phyloP scores from a whole-genome alignment of 2,888 invertebrate species.

The Thera britannica region DNA sequence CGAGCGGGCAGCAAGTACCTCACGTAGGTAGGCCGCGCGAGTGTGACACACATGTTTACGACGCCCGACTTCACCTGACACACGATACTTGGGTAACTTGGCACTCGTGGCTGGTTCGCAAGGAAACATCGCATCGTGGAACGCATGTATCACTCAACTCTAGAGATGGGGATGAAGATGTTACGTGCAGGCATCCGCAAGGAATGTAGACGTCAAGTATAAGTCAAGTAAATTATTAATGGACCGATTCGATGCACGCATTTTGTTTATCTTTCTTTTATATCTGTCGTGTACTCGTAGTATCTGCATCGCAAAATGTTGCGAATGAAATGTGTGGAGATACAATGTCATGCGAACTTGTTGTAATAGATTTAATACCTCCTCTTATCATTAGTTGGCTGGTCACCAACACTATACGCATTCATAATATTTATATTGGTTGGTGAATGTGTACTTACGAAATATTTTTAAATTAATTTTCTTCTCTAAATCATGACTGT shows the following conservation, averaged over 20 bases:
- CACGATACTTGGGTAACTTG: conserved; percentile 61
- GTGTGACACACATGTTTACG: conserved; percentile 77
- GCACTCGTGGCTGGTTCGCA: conserved; percentile 59
- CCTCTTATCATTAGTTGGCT: neutral
- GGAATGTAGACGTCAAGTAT: conserved; percentile 37
- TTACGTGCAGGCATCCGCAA: conserved; percentile 72
- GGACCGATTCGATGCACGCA: conserved; percentile 37
- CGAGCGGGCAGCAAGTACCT: conserved; percentile 56
- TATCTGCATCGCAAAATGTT: conserved; percentile 25
- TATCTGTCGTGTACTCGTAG: conserved; percentile 24
- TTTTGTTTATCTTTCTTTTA: conserved; percentile 30
- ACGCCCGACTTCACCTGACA: conserved; percentile 68
- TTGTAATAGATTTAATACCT: conserved; percentile 1
- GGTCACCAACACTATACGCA: neutral
- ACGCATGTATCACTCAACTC: conserved; percentile 69
- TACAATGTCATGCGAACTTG: conserved; percentile 9
- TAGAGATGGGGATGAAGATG: conserved; percentile 70
- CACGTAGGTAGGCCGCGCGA: conserved; percentile 71
- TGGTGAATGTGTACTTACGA: too few species aligned
- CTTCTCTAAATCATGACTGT: too few species aligned
- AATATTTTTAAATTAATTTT: too few species aligned
- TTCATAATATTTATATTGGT: neutral
- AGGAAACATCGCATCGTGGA: conserved; percentile 66
- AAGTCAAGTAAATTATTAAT: conserved; percentile 39
- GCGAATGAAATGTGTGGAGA: conserved; percentile 14